Evolutionary conservation across 2,797 vertebrate genomes (phyloP).

Genomic region (Allochrocebus solatus): DNA sequence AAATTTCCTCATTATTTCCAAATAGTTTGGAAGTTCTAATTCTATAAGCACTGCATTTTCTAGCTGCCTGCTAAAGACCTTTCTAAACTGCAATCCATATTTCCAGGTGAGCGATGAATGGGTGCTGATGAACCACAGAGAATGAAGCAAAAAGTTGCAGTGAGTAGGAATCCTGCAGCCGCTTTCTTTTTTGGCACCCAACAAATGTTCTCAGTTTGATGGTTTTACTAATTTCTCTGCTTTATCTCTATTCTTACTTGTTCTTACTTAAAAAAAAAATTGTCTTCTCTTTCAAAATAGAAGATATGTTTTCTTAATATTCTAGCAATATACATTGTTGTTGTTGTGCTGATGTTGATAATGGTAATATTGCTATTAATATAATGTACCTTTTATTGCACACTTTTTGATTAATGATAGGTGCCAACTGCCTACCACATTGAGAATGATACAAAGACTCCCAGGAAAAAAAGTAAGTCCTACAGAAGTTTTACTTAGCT

Average conservation of each 20-base stretch:
- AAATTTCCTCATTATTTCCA: not conserved
- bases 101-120: not conserved
- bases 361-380: not conserved
- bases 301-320: not conserved
- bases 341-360: not conserved
- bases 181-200: not conserved
- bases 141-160: too few species aligned
- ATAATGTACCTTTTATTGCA: not conserved
- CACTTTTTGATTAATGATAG: not conserved
- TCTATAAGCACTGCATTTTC: not conserved
- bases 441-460: not conserved
- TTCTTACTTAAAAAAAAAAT: not conserved
- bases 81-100: not conserved
- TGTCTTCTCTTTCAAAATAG: not conserved
- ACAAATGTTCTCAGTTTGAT: not conserved
- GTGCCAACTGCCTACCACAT: not conserved
- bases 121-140: rapidly evolving
- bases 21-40: not conserved
- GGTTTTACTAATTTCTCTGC: not conserved
- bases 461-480: not conserved
- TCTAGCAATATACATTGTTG: not conserved
- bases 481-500: not conserved
- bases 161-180: not conserved
- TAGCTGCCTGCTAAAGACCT: not conserved
- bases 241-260: not conserved